Percentiles rank a stretch among this genome's conserved stretches.
phyloP scores from a whole-genome alignment of 2,888 invertebrate species.

The Heliconius erato region DNA sequence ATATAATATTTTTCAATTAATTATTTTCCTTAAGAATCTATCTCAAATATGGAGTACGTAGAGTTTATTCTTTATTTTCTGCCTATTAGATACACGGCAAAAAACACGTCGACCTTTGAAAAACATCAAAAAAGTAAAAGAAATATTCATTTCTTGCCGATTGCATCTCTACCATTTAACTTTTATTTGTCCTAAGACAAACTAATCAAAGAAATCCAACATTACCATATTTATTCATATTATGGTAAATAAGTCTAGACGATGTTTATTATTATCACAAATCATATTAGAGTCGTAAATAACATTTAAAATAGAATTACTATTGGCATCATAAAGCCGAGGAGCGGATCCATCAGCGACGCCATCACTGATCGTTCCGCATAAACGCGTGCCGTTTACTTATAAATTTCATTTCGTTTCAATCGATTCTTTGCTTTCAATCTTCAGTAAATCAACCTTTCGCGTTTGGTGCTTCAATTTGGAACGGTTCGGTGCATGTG shows the following conservation, averaged over 20 bases:
- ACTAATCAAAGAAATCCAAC: background rate
- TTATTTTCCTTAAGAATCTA: too few species aligned
- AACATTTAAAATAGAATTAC: conserved; percentile 44
- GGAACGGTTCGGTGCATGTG: conserved; percentile 13
- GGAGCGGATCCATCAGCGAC: conserved; percentile 66
- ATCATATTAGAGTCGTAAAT: conserved; percentile 34
- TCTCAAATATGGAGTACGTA: too few species aligned
- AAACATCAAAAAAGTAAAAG: too few species aligned
- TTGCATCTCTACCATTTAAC: too few species aligned
- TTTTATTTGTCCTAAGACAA: background rate
- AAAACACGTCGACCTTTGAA: too few species aligned
- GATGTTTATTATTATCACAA: conserved; percentile 26
- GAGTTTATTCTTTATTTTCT: too few species aligned
- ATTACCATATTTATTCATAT: background rate
- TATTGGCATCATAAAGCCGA: conserved; percentile 51
- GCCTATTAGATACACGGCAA: too few species aligned
- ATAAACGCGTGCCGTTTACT: conserved; percentile 71
- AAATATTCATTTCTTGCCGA: too few species aligned
- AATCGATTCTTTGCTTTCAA: conserved; percentile 64
- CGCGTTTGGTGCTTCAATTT: conserved; percentile 30
- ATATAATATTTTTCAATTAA: too few species aligned
- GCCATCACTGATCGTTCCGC: conserved; percentile 63
- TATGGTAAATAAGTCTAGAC: conserved; percentile 25
- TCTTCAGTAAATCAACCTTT: conserved; percentile 50
- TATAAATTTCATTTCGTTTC: conserved; percentile 75